A percentile compares a stretch with the other conserved stretches of the same genome.
Conservation (phyloP, 2,888 invertebrate species). For the Carterocephalus palaemon region DNA sequence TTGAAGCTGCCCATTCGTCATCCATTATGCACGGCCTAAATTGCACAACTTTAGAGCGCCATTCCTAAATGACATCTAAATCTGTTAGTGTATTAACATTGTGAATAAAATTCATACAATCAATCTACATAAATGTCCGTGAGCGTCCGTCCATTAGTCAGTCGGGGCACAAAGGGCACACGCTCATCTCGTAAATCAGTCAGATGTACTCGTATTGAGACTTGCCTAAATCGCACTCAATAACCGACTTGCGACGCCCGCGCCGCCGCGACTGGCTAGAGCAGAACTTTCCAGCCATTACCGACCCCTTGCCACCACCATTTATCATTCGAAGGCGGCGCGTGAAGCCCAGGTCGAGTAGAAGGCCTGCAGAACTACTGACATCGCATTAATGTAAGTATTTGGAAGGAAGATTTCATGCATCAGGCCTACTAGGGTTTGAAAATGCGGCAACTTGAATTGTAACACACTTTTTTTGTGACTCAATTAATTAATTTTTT, state of each 20-base stretch:
- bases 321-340: slow-evolving; percentile 46
- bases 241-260: slow-evolving; percentile 54
- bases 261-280: slow-evolving; percentile 35
- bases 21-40: slow-evolving; percentile 78
- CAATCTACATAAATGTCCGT: slow-evolving; percentile 80
- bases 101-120: slow-evolving; percentile 80
- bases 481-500: no score
- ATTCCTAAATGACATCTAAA: slow-evolving; percentile 80
- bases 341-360: background rate
- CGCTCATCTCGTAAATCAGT: slow-evolving; percentile 78
- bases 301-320: slow-evolving; percentile 62
- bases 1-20: slow-evolving; percentile 74
- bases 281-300: slow-evolving; percentile 67
- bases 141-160: slow-evolving; percentile 79
- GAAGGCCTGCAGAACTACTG: background rate
- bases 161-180: slow-evolving; percentile 76
- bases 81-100: slow-evolving; percentile 79
- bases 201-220: slow-evolving; percentile 72
- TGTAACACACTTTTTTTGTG: no score
- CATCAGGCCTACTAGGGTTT: no score
- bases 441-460: no score
- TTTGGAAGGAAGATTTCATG: no score
- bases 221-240: slow-evolving; percentile 75
- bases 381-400: no score
- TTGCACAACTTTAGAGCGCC: slow-evolving; percentile 79